phyloP scores from a whole-genome alignment of 2,113 vertebrate species.

The Gila orcuttii region DNA sequence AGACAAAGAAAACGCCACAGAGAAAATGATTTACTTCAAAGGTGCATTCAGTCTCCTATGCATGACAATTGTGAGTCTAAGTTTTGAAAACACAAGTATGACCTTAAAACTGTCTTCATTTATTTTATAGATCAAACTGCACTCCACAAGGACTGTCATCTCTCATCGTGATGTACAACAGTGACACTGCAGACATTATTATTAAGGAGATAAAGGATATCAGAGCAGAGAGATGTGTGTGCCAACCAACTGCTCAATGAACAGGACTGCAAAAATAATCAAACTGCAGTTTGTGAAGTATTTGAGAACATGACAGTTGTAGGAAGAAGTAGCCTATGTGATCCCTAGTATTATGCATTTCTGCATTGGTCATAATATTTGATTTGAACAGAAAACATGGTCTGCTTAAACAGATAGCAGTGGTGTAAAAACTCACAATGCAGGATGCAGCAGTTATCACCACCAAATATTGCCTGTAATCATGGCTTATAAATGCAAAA shows the following conservation, averaged over 20 bases:
- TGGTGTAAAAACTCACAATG: neutral
- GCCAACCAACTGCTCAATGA: neutral
- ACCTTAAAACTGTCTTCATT: neutral
- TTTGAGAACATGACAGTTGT: neutral
- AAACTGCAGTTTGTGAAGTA: neutral
- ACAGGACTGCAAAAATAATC: neutral
- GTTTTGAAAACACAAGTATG: neutral
- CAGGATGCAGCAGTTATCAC: neutral
- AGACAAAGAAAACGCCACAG: neutral
- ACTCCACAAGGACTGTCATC: constrained; percentile 25
- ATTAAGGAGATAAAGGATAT: constrained; percentile 57
- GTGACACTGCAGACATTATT: constrained; percentile 44
- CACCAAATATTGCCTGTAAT: neutral
- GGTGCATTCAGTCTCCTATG: constrained; percentile 23
- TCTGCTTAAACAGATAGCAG: neutral
- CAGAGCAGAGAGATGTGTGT: constrained; percentile 53
- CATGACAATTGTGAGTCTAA: neutral
- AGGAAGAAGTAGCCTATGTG: neutral
- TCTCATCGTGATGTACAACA: constrained; percentile 53
- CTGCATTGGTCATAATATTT: neutral
- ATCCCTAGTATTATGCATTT: neutral
- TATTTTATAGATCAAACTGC: constrained; percentile 31
- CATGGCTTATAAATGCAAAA: neutral
- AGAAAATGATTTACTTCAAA: constrained; percentile 22
- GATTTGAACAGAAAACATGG: neutral